Conservation (phyloP, 2,797 vertebrate genomes). For the Melanotaenia maccullochi region DNA sequence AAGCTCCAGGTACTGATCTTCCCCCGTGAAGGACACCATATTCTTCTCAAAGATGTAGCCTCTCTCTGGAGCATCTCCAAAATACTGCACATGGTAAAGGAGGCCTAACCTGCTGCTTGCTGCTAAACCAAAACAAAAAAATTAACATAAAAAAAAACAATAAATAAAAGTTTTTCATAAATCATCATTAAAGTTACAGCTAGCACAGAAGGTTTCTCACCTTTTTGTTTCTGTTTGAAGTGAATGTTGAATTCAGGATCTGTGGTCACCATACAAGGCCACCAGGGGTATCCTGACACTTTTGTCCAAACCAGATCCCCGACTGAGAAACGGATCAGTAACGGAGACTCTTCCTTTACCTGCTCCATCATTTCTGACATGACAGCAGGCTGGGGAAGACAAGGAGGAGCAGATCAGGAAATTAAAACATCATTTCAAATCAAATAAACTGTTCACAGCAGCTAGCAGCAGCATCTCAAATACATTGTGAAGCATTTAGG, state of each 20-base stretch:
- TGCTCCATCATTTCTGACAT: constrained; percentile 57
- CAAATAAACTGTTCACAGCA: neutral
- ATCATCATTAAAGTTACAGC: neutral
- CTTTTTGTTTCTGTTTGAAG: constrained; percentile 92
- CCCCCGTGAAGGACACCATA: constrained; percentile 90
- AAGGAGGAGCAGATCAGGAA: neutral
- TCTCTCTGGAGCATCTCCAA: constrained; percentile 94
- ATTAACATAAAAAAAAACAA: neutral
- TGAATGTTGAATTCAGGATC: constrained; percentile 90
- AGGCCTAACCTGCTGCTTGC: constrained; percentile 69
- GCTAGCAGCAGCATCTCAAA: neutral
- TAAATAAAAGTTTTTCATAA: neutral
- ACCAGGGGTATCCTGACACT: constrained; percentile 97
- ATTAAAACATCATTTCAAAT: neutral
- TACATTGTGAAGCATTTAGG: neutral
- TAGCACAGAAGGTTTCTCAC: constrained; percentile 59
- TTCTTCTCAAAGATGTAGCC: constrained; percentile 97
- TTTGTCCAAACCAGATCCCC: constrained; percentile 97
- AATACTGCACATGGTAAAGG: constrained; percentile 97
- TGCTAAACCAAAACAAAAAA: neutral
- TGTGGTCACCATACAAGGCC: constrained; percentile 97
- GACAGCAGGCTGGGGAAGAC: constrained; percentile 39
- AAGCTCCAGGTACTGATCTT: constrained; percentile 91
- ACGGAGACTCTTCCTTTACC: constrained; percentile 52
- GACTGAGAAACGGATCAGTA: constrained; percentile 79